Base-by-base conservation (phyloP, 2,797 vertebrate genomes). In the Aphelocoma californica region DNA sequence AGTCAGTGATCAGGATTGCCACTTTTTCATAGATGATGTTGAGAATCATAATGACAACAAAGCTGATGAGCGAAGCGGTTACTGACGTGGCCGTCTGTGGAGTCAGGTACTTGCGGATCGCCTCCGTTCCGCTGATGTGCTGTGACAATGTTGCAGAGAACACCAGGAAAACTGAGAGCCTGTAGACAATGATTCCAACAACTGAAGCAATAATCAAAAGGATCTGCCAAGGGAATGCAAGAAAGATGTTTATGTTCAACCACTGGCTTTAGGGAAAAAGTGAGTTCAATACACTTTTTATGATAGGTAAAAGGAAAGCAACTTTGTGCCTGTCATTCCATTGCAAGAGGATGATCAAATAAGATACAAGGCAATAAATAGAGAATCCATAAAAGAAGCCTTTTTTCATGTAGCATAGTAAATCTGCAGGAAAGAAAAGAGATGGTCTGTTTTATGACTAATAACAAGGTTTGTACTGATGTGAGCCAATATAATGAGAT, bases 1-100 rank as follows among this genome's bases (percentile, higher is more conserved):
- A 99, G 95, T 99, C 97, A 4, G 99, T 99, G 96, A 99, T 99
- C 98, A 98, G 98, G 97, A 99, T 98, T 70, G 99, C 99, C 51
- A 99, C 98, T 40, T 97, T 99, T 93, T 99, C 99, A 32, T 99
- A 99, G 32, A 99, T 61, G 9, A 97, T 96, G 64, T 99, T 99
- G 93, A 99, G 98, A 82, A 99, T 97, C 99, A 99, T 99, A 67
- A 99, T 99, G 57, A 99, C 97, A 42, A 99, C 86, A 25, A 99
- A 99, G 97, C 98, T 99, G 98, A 99, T 99, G 97, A 99, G 62
- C 6, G 99, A 99, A 31, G 99, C 99, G 0, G 99, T 99, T 86
- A 99, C 95, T 17, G 99, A 98, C 1, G 99, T 99, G 95, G 99
- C 99, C 81, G 98, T 98, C 97, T 99, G 99, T 0, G 99, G 99